Base-by-base conservation (phyloP, 2,113 vertebrate genomes). In the Chauna torquata region DNA sequence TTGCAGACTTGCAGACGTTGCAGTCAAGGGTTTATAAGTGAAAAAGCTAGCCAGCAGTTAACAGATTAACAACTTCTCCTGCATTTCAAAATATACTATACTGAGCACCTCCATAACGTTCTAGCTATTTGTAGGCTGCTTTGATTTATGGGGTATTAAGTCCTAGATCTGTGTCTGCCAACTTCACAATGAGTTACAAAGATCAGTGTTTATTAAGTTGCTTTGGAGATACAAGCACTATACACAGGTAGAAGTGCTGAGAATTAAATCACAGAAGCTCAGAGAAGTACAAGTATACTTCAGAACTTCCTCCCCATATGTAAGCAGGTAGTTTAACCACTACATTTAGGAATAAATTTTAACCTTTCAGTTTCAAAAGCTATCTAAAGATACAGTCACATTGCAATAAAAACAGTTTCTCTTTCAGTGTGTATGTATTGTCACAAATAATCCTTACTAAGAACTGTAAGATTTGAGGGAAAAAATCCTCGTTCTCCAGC, bases 331-430 rank as follows among this genome's bases (percentile, higher is more conserved):
- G 32, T 78, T 91, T 92, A 86, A 86, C 88, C 24, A 92, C 88
- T 58, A 66, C 42, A 55, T 70, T 57, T 27, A 88, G 9, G 16
- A 94, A 92, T 58, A 94, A 88, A 92, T 62, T 74, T 65, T 74
- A 90, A 94, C 71, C 45, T 92, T 93, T 94, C 30, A 40, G 23
- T 24, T 94, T 88, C 86, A 45, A 88, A 80, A 90, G 36, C 47
- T 54, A 82, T 32, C 58, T 70, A 49, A 90, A 86, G 71, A 69
- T 57, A 90, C 24, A 85, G 66, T 80, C 75, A 77, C 13, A 22
- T 6, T 80, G 49, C 65, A 74, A 59, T 92, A 92, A 78, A 81
- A 88, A 68, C 8, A n/a, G 34, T 69, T 44, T 62, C 62, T 47
- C 11, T 30, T 83, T 36, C 30, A 90, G 45, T 2, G 2, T 27